A percentile compares a stretch with the other conserved stretches of the same genome.
These are phyloP conservation scores for Centropus bengalensis DNA, from an alignment of 2,113 vertebrate species.

Conservation along the genomic window DNA sequence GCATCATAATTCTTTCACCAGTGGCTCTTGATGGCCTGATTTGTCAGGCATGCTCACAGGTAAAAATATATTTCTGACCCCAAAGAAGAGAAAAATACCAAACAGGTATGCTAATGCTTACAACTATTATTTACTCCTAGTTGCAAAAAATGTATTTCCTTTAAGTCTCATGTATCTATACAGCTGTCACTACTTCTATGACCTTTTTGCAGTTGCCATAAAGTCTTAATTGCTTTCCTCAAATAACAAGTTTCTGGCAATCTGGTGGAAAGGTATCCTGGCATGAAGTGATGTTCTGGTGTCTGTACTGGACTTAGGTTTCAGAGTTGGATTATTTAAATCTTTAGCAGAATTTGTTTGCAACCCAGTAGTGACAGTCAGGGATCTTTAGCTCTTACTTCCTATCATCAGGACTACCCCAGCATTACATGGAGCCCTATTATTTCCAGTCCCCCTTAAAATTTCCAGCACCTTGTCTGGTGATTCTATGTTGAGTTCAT, in stretches of 20 bases:
- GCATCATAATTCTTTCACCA: not conserved
- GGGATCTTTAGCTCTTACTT: not conserved
- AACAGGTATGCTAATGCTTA: not conserved
- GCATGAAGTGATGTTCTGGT: not conserved
- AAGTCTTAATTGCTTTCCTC: not conserved
- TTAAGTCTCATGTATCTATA: not conserved
- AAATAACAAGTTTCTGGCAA: not conserved
- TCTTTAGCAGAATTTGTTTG: not conserved
- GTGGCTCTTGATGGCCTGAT: not conserved
- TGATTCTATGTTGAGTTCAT: not conserved
- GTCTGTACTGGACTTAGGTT: not conserved
- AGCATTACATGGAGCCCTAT: rapidly evolving
- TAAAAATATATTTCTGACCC: not conserved
- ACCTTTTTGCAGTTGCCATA: not conserved
- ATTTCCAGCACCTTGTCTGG: not conserved
- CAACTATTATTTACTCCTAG: not conserved
- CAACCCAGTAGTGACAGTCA: not conserved
- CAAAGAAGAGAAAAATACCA: not conserved
- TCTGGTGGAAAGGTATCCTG: not conserved
- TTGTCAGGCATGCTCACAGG: not conserved
- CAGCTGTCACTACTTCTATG: rapidly evolving
- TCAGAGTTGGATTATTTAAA: not conserved
- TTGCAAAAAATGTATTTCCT: not conserved
- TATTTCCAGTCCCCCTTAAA: not conserved
- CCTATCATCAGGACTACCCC: not conserved